Base-by-base conservation (phyloP, 2,888 invertebrate species). In the Philereme vetulata region DNA sequence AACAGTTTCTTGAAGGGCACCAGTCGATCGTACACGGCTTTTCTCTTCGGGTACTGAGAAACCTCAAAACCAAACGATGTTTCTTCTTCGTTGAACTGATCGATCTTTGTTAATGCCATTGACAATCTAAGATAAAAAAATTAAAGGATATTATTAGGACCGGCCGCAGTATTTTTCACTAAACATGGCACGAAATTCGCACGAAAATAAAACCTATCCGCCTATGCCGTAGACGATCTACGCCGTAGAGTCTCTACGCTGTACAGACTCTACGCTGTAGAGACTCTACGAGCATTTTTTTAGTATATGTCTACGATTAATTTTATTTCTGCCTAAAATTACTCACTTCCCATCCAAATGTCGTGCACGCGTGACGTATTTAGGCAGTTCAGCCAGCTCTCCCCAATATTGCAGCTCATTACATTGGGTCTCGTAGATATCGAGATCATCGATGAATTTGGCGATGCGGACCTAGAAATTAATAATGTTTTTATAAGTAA, bases 31-130 rank as follows among this genome's bases (percentile, higher is more conserved):
- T 96, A 95, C 0, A 95, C 90, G 74, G 93, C 87, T 84, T 97
- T 97, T 64, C 98, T 93, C 65, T 96, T 93, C 0, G 98, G 97
- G 90, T 98, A 99, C 71, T 96, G 95, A 0, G 98, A 97, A 6
- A 95, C 81, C 76, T 98, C 96, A 95, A 96, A 98, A 8, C 96
- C 97, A 79, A 96, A 98, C 11, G 98, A 94, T 36, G 94, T 91
- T 81, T 99, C 99, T 82, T 99, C 98, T 78, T 95, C 96, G 81
- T 99, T 99, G 75, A 99, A 98, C 62, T 95, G 94, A 75, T 98
- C 97, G 65, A 98, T 97, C 62, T 93, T 95, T 48, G 94, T 93
- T 85, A 97, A 94, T 4, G 98, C 98, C 4, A 90, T 82, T 48
- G 95, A 87, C 62, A 98, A 90, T 78, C 95, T 94, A 66, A 84